Evolutionary conservation across 1,140 invertebrate genomes (phyloP).

Genomic region (Galleria mellonella): DNA sequence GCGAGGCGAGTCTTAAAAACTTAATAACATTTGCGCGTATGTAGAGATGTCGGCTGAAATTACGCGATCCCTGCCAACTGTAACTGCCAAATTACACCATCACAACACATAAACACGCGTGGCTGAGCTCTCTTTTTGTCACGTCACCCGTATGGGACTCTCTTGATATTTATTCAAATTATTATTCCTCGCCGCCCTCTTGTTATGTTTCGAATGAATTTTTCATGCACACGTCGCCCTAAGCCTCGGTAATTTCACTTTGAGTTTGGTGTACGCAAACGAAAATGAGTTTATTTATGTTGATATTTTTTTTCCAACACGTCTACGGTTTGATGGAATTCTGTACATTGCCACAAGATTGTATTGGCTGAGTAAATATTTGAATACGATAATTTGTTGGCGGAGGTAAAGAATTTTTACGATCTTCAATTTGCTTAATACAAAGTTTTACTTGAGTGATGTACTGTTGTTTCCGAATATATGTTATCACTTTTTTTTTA

Average conservation of each 20-base stretch:
- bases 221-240: slow-evolving; percentile 59
- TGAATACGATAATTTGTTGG: slow-evolving; percentile 24
- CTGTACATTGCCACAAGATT: slow-evolving; percentile 11
- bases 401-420: slow-evolving; percentile 4
- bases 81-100: slow-evolving; percentile 66
- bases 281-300: slow-evolving; percentile 50
- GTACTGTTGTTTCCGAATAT: no score
- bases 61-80: slow-evolving; percentile 42
- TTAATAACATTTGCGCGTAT: slow-evolving; percentile 66
- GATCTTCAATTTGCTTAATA: neutral
- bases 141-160: slow-evolving; percentile 46
- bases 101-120: slow-evolving; percentile 57
- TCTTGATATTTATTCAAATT: slow-evolving; percentile 71
- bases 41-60: slow-evolving; percentile 45
- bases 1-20: slow-evolving; percentile 43
- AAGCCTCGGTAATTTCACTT: slow-evolving; percentile 66
- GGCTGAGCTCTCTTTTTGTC: slow-evolving; percentile 57
- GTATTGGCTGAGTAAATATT: slow-evolving; percentile 28
- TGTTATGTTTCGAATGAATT: slow-evolving; percentile 67
- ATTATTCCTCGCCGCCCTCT: slow-evolving; percentile 58
- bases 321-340: slow-evolving; percentile 29
- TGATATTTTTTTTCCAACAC: slow-evolving; percentile 28
- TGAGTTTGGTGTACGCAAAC: slow-evolving; percentile 38
- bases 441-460: no score
- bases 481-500: no score